Percentiles rank a stretch among this genome's conserved stretches.
Conservation (phyloP, 1,140 invertebrate species). For the Brachionus rubens region DNA sequence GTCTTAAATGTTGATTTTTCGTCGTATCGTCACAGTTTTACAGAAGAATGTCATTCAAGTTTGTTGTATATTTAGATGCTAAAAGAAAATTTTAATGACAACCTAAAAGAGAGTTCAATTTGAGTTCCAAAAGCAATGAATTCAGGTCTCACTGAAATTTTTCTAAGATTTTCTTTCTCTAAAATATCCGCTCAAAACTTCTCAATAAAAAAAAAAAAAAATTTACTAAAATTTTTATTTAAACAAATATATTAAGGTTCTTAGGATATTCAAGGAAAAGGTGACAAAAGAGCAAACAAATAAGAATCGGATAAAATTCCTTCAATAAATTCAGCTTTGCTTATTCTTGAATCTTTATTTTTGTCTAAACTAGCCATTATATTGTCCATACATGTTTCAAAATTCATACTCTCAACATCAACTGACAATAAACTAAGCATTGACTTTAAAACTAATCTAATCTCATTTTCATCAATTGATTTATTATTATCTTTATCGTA, state of each 20-base stretch:
- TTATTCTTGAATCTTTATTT: conserved; percentile 39
- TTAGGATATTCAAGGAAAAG: conserved; percentile 12
- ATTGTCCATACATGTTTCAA: conserved; percentile 31
- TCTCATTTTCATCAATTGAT: conserved; percentile 30
- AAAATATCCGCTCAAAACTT: too few species aligned
- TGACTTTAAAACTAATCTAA: conserved; percentile 24
- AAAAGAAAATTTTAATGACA: too few species aligned
- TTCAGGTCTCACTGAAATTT: too few species aligned
- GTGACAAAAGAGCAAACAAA: conserved; percentile 37
- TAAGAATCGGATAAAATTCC: conserved; percentile 43
- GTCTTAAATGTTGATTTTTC: too few species aligned
- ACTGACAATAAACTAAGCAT: conserved; percentile 39
- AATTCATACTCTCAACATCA: conserved; percentile 15
- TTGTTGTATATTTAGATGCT: too few species aligned
- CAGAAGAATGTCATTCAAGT: too few species aligned
- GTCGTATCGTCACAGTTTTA: too few species aligned
- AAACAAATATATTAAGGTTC: not conserved
- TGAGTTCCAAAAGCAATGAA: too few species aligned
- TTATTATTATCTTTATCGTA: conserved; percentile 46
- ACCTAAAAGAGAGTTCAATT: too few species aligned
- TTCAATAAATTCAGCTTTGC: conserved; percentile 40
- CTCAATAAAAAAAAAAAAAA: too few species aligned
- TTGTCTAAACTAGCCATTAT: conserved; percentile 27
- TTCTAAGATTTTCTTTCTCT: too few species aligned
- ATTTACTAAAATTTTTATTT: not conserved